Conservation (phyloP, 2,113 vertebrate genomes). For the Callocephalon fimbriatum region DNA sequence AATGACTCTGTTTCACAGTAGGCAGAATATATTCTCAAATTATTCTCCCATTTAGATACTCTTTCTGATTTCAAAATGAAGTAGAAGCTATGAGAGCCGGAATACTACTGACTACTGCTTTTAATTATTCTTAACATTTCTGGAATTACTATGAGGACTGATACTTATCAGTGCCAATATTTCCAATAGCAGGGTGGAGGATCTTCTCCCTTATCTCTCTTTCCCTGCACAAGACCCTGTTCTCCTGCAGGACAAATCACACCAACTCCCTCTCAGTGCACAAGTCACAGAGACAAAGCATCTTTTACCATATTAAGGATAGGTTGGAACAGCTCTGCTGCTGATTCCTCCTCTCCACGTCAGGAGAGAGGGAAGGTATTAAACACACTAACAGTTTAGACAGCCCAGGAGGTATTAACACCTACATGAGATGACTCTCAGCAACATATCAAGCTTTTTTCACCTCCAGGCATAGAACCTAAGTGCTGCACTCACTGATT, state of each 20-base stretch:
- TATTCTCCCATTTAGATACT: constrained; percentile 18
- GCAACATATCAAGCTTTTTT: background rate
- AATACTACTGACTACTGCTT: background rate
- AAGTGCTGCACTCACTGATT: background rate
- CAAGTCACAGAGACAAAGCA: background rate
- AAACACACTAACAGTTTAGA: background rate
- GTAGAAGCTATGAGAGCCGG: background rate
- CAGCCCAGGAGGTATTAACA: background rate
- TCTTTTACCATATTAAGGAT: background rate
- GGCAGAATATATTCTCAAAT: constrained; percentile 29
- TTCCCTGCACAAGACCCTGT: background rate
- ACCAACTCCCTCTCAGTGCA: background rate
- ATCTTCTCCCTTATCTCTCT: background rate
- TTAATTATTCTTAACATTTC: constrained; percentile 9
- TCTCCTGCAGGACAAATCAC: background rate
- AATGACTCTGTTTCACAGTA: background rate
- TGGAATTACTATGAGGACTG: background rate
- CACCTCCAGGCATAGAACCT: background rate
- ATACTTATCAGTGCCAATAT: background rate
- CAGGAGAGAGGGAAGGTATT: background rate
- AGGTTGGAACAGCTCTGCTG: background rate
- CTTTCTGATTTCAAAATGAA: constrained; percentile 35
- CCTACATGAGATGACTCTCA: background rate
- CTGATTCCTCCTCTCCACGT: background rate
- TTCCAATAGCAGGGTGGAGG: background rate